A percentile compares a stretch with the other conserved stretches of the same genome.
phyloP scores from a whole-genome alignment of 2,888 invertebrate genomes.

The Lepetodrilus schrolli region DNA sequence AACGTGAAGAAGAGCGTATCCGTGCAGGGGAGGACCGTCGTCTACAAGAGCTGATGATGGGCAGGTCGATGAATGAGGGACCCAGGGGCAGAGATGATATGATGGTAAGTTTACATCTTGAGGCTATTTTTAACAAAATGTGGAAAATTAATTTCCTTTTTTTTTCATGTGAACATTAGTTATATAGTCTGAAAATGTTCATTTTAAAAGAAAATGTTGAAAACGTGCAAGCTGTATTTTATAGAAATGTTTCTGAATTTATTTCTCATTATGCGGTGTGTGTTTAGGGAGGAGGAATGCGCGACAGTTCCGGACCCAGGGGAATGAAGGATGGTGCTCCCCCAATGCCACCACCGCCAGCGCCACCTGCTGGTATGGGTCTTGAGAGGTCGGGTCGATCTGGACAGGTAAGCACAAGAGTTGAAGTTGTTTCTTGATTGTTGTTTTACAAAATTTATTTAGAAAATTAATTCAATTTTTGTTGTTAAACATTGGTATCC shows the following conservation, averaged over 20 bases:
- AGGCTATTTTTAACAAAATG: too few relatives aligned
- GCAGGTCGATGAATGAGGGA: conserved; percentile 42
- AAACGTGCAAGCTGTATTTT: too few relatives aligned
- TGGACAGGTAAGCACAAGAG: conserved; percentile 13
- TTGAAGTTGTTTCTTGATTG: too few relatives aligned
- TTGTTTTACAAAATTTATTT: too few relatives aligned
- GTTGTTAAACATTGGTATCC: too few relatives aligned
- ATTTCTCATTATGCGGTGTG: too few relatives aligned
- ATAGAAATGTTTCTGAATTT: too few relatives aligned
- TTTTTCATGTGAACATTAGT: too few relatives aligned
- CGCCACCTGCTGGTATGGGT: conserved; percentile 65
- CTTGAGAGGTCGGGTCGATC: conserved; percentile 9
- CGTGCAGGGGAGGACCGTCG: conserved; percentile 52
- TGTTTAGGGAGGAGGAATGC: conserved; percentile 36
- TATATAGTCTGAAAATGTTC: too few relatives aligned
- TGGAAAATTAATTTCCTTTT: too few relatives aligned
- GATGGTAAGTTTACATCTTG: conserved; percentile 38
- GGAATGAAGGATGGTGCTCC: conserved; percentile 59
- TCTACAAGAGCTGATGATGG: conserved; percentile 55
- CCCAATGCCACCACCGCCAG: conserved; percentile 69
- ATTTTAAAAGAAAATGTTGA: too few relatives aligned
- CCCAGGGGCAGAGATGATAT: conserved; percentile 43
- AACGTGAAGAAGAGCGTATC: conserved; percentile 51
- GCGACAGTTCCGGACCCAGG: conserved; percentile 39
- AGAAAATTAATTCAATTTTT: too few relatives aligned